Evolutionary conservation across 1,140 invertebrate genomes (phyloP), one percentile per base, ranked within the genome.

Genomic region (Pinna nobilis): DNA sequence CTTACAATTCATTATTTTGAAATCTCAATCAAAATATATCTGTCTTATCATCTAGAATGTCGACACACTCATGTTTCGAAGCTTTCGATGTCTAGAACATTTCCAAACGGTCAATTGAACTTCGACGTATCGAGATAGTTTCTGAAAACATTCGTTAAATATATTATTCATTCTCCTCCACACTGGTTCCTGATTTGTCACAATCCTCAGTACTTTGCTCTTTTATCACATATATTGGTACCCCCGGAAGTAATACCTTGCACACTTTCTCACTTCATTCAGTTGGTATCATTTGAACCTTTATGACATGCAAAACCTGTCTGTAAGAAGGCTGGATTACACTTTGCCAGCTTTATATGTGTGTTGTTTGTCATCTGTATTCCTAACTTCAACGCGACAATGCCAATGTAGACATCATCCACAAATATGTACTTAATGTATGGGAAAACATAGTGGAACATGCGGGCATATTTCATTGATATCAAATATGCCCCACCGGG

Each of bases 361-460:
- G n/a, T 32, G 39, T n/a, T 63, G 49, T 18, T 63, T 30, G 1
- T 44, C 0, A 32, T 44, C 20, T 47, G 5, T 20, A 63, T n/a
- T 18, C 60, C 60, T 61, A 73, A 59, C 23, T 64, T 61, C 25
- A 47, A 55, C 23, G 70, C 70, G 1, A 73, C 70, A 28, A 73
- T 73, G 20, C 70, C 70, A 7, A 73, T 23, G 32, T 73, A 73
- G 2, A 66, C 63, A 59, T 73, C 70, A 37, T 73, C 70, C 23
- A 73, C 64, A 60, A 55, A 35, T 30, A 73, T 59, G n/a, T 55
- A 55, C 51, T 66, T 67, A 2, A 73, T 49, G 39, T 61, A 61
- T 20, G 53, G 70, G 11, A 73, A 73, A 18, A 64, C 63, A 3
- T 50, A 23, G 3, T 30, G 39, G 44, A 73, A 66, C 41, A 50